Base-by-base conservation (phyloP, 2,888 invertebrate genomes). In the Cyclophora punctaria region DNA sequence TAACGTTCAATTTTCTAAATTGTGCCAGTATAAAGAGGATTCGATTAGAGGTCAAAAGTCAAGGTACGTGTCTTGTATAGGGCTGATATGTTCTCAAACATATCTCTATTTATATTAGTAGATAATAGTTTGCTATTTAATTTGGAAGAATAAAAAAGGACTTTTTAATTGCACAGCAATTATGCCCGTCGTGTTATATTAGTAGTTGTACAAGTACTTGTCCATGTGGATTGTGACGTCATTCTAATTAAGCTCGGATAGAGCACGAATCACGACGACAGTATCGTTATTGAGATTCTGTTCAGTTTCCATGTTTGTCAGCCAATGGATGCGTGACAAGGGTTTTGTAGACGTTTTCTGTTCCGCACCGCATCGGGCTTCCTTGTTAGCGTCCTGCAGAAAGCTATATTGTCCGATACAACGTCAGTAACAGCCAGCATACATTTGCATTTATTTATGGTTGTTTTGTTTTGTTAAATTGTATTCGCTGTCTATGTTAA, bases 381-480 rank as follows among this genome's bases (percentile, higher is more conserved):
- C 64, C 68, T 66, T 63, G 68, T 67, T 66, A 64, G 62, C 58
- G 59, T 58, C 56, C 56, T 55, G 56, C 55, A 58, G 57, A 65
- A 66, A 53, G 58, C 56, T 60, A 58, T 60, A 60, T 59, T 60
- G 61, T 66, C 55, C 53, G 58, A 58, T 63, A 60, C 63, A 59
- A 61, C 52, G 55, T 58, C 59, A 60, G 20, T 20, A 57, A 62
- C 59, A 45, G 47, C 20, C 20, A 58, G 63, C 63, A 69, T 67
- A 67, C 60, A 72, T 70, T 67, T 66, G 62, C 64, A 66, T 67
- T 68, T 68, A 56, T 60, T 61, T 66, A 62, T 61, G 64, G 60
- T 58, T 56, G 54, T 69, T 65, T 62, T 66, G 64, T 67, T 61
- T 59, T 62, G 59, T 64, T 59, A 59, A 53, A 62, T 64, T 60